These are phyloP conservation scores for Leptopterna dolabrata DNA, from an alignment of 2,888 invertebrate genomes.

Conservation along the genomic window DNA sequence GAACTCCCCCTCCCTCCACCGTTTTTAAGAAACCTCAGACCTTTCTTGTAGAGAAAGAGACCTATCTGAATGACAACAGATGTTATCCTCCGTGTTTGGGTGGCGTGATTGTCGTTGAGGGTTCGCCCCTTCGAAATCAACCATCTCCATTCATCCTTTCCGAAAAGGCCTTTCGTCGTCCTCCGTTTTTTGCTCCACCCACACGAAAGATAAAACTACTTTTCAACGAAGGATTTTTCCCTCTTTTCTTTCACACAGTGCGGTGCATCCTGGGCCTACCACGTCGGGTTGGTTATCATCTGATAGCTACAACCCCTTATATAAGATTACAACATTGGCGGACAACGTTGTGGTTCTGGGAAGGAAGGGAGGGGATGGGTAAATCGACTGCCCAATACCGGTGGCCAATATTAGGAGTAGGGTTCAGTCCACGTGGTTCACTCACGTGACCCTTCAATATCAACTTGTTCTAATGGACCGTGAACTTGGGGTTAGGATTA, in stretches of 20 bases:
- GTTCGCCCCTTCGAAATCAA: background rate
- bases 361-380: background rate
- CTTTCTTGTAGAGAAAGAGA: background rate
- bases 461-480: background rate
- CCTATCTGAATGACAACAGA: conserved; percentile 7
- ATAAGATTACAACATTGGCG: background rate
- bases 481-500: background rate
- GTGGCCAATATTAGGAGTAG: background rate
- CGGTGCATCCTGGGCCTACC: background rate
- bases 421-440: background rate
- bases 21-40: background rate
- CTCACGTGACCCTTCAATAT: background rate
- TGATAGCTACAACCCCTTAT: background rate
- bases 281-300: background rate
- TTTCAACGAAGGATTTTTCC: background rate
- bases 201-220: conserved; percentile 2
- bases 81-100: background rate
- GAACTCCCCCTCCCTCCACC: too few species aligned
- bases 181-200: background rate
- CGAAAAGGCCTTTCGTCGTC: background rate
- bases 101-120: background rate
- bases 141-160: background rate
- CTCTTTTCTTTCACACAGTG: background rate
- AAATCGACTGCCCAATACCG: background rate
- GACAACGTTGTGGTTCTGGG: background rate